A percentile compares a stretch with the other conserved stretches of the same genome.
phyloP scores from a whole-genome alignment of 2,888 invertebrate genomes.

The Coenonympha arcania region DNA sequence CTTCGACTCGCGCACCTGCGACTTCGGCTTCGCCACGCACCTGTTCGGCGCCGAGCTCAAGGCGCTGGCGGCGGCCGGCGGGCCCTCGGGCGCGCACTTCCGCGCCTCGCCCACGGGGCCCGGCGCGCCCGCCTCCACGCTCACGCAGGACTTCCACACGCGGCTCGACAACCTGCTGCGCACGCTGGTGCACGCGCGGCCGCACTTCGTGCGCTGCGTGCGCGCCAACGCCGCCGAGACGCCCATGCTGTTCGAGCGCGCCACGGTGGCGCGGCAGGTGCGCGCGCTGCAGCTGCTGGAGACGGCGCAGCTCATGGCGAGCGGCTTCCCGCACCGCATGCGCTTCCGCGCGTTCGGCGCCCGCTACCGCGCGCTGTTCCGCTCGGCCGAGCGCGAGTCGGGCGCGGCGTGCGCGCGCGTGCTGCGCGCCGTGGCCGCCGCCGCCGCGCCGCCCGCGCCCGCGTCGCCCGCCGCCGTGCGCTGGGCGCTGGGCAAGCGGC shows the following conservation, averaged over 20 bases:
- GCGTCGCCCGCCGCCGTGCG: constrained; percentile 76
- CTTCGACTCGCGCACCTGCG: constrained; percentile 93
- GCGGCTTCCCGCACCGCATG: constrained; percentile 95
- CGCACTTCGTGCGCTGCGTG: constrained; percentile 95
- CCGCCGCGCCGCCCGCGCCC: constrained; percentile 84
- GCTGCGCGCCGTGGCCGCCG: constrained; percentile 85
- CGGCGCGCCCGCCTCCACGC: constrained; percentile 84
- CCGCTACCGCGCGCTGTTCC: constrained; percentile 88
- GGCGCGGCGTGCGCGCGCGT: constrained; percentile 77
- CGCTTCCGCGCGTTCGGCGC: constrained; percentile 92
- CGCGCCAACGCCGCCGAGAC: constrained; percentile 89
- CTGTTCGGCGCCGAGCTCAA: constrained; percentile 95
- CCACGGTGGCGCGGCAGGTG: constrained; percentile 84
- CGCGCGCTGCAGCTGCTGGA: constrained; percentile 92
- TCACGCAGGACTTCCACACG: constrained; percentile 96
- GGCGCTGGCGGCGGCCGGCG: constrained; percentile 77
- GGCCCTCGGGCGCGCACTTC: constrained; percentile 77
- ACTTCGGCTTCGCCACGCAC: constrained; percentile 97
- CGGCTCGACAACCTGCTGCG: constrained; percentile 92
- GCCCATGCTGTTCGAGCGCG: constrained; percentile 87
- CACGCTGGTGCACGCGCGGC: constrained; percentile 92
- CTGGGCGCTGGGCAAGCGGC: constrained; percentile 94
- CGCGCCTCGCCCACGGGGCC: constrained; percentile 92
- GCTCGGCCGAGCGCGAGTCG: constrained; percentile 79
- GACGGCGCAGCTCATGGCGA: constrained; percentile 95